phyloP scores from a whole-genome alignment of 2,888 invertebrate species.

The Tromatobia lineatoria region DNA sequence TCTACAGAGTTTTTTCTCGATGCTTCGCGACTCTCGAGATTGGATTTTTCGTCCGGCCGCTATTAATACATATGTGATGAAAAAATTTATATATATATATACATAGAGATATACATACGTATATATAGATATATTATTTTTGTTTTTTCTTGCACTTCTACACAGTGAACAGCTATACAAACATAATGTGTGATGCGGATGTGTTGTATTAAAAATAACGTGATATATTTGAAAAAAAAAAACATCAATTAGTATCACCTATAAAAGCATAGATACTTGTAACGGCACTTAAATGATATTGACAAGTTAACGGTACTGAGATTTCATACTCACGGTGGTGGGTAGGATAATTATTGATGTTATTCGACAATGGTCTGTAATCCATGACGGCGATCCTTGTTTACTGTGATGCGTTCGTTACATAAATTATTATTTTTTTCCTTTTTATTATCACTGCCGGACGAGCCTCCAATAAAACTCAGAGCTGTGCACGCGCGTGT shows the following conservation, averaged over 20 bases:
- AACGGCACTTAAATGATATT: neutral
- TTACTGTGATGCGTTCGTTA: slow-evolving; percentile 37
- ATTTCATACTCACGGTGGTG: slow-evolving; percentile 78
- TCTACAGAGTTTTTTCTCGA: slow-evolving; percentile 66
- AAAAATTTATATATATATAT: neutral
- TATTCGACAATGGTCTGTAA: slow-evolving; percentile 77
- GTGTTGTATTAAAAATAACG: neutral
- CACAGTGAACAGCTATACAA: slow-evolving; percentile 36
- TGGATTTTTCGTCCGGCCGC: slow-evolving; percentile 50
- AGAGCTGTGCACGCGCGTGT: slow-evolving; percentile 9
- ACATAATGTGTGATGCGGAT: slow-evolving; percentile 8
- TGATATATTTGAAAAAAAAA: neutral
- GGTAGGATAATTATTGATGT: slow-evolving; percentile 77
- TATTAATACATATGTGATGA: neutral
- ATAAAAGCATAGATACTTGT: neutral
- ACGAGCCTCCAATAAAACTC: slow-evolving; percentile 34
- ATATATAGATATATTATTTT: neutral
- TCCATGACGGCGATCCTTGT: slow-evolving; percentile 74
- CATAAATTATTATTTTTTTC: slow-evolving; percentile 12
- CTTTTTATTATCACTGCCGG: slow-evolving; percentile 25
- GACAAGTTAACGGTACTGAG: slow-evolving; percentile 23
- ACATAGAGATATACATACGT: neutral
- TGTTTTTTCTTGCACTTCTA: slow-evolving; percentile 27
- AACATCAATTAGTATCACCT: neutral
- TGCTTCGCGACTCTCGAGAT: slow-evolving; percentile 52